These are phyloP conservation scores for Baccha elongata DNA, from an alignment of 2,888 invertebrate genomes.

Conservation along the genomic window DNA sequence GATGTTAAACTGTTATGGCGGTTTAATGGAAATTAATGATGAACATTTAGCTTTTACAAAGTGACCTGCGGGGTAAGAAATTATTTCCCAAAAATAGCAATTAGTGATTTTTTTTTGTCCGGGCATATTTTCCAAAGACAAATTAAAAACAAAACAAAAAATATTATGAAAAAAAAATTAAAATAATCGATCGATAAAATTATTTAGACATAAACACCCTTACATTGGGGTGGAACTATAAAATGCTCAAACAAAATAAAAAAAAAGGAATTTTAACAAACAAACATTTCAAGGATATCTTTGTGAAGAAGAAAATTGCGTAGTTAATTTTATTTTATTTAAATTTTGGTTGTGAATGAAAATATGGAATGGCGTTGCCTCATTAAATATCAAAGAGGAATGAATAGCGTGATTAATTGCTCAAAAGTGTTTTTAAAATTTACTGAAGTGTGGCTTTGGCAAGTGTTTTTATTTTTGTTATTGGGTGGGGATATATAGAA, in stretches of 20 bases:
- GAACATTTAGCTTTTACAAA: constrained; percentile 34
- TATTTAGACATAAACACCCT: not conserved
- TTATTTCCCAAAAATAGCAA: constrained; percentile 34
- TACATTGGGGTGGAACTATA: not conserved
- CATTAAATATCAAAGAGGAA: constrained; percentile 57
- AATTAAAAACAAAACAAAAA: constrained; percentile 25
- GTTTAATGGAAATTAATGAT: constrained; percentile 62
- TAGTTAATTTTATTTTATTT: constrained; percentile 60
- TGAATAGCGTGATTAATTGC: constrained; percentile 63
- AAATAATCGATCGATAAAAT: constrained; percentile 34
- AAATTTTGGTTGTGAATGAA: constrained; percentile 28
- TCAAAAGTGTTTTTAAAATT: constrained; percentile 52
- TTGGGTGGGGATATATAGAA: constrained; percentile 19
- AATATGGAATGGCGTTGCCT: constrained; percentile 19
- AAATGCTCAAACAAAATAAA: constrained; percentile 7
- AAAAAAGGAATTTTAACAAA: not conserved
- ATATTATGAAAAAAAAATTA: not conserved
- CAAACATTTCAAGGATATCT: constrained; percentile 46
- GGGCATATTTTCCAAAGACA: constrained; percentile 7
- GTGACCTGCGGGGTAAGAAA: constrained; percentile 4
- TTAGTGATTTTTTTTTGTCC: constrained; percentile 13
- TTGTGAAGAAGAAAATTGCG: constrained; percentile 54
- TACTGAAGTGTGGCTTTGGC: constrained; percentile 34
- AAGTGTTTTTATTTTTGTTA: constrained; percentile 42
- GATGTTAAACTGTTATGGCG: constrained; percentile 43